Conservation (phyloP, 2,888 invertebrate species). For the Tinea semifulvella region DNA sequence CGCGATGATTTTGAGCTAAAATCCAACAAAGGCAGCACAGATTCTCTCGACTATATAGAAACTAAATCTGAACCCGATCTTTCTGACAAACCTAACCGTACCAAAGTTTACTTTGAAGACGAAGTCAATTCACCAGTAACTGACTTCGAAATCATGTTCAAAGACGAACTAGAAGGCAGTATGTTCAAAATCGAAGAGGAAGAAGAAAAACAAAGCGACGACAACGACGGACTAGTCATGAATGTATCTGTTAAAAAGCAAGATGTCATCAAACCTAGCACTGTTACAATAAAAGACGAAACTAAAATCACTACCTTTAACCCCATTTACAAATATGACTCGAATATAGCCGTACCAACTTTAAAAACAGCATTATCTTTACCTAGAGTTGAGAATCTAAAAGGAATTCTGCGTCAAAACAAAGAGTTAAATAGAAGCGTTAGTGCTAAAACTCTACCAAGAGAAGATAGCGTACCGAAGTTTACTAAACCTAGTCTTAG, state of each 20-base stretch:
- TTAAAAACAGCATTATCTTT: constrained; percentile 43
- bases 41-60: constrained; percentile 49
- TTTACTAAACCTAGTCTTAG: constrained; percentile 36
- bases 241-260: constrained; percentile 48
- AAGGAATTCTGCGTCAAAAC: constrained; percentile 45
- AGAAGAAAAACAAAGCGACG: constrained; percentile 47
- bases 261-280: constrained; percentile 52
- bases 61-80: constrained; percentile 56
- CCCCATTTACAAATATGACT: constrained; percentile 50
- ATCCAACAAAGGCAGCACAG: constrained; percentile 32
- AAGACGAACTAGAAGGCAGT: constrained; percentile 51
- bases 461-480: constrained; percentile 40
- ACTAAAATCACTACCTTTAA: constrained; percentile 48
- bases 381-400: constrained; percentile 52
- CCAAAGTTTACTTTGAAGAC: constrained; percentile 60
- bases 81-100: constrained; percentile 49
- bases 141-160: constrained; percentile 64
- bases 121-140: constrained; percentile 58
- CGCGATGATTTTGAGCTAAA: constrained; percentile 54
- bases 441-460: constrained; percentile 44
- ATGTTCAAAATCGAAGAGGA: constrained; percentile 63
- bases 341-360: constrained; percentile 33
- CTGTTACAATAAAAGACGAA: constrained; percentile 55
- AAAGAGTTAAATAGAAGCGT: constrained; percentile 41
- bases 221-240: constrained; percentile 54